These are phyloP conservation scores for Penaeus indicus DNA, from an alignment of 1,140 invertebrate genomes.

Conservation along the genomic window DNA sequence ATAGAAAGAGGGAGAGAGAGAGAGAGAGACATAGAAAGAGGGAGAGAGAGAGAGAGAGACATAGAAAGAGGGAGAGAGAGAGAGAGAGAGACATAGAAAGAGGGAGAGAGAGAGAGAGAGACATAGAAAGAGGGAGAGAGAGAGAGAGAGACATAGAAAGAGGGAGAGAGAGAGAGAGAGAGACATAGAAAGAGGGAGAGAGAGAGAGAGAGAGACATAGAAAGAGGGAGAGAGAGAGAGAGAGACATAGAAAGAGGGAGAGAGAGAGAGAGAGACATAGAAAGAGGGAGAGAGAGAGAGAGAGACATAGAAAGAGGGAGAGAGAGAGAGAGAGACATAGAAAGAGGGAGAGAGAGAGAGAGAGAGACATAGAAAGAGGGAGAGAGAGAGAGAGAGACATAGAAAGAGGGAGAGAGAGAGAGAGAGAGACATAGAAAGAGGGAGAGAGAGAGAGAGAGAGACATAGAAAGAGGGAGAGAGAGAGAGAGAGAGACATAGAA, in stretches of 20 bases:
- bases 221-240: slow-evolving; percentile 23
- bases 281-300: neutral
- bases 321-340: neutral
- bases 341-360: neutral
- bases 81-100: neutral
- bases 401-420: neutral
- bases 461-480: neutral
- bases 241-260: neutral
- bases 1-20: neutral
- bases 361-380: neutral
- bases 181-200: neutral
- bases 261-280: neutral
- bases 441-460: neutral
- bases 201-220: neutral
- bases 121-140: neutral
- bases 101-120: neutral
- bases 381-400: neutral
- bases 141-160: neutral
- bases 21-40: no score
- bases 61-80: neutral
- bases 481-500: neutral
- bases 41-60: no score
- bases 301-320: neutral
- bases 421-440: neutral
- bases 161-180: neutral